A percentile compares a stretch with the other conserved stretches of the same genome.
These are phyloP conservation scores for Cosmia trapezina DNA, from an alignment of 2,888 invertebrate genomes.

Conservation along the genomic window DNA sequence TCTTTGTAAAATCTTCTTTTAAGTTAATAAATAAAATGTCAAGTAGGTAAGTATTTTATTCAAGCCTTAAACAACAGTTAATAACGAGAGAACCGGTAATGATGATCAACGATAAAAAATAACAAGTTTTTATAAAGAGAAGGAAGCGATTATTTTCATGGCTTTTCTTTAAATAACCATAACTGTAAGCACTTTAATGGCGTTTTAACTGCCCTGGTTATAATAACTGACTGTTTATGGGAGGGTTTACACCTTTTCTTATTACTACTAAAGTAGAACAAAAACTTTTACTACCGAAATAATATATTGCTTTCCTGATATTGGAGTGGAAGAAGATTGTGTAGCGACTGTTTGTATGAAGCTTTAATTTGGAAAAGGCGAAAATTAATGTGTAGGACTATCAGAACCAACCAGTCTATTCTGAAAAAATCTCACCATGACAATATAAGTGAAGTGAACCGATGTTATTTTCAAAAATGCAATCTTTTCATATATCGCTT, in stretches of 20 bases:
- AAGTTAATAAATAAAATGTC: neutral
- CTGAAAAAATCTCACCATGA: too few species aligned
- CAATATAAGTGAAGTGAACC: too few species aligned
- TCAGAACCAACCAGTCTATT: too few species aligned
- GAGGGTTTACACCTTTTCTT: slow-evolving; percentile 48
- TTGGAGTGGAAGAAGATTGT: neutral
- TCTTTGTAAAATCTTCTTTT: neutral
- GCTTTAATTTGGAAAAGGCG: neutral
- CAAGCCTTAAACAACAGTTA: slow-evolving; percentile 17
- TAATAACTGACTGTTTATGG: slow-evolving; percentile 60
- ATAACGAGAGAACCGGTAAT: slow-evolving; percentile 22
- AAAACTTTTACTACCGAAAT: slow-evolving; percentile 38
- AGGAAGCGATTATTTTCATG: slow-evolving; percentile 47
- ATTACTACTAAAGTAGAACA: slow-evolving; percentile 39
- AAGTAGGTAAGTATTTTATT: slow-evolving; percentile 6
- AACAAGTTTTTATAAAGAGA: slow-evolving; percentile 36
- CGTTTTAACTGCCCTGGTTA: slow-evolving; percentile 56
- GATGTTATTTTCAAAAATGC: too few species aligned
- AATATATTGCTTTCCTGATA: slow-evolving; percentile 34
- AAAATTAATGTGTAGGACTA: neutral
- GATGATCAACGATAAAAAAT: slow-evolving; percentile 32
- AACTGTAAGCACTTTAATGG: slow-evolving; percentile 52
- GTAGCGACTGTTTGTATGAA: neutral
- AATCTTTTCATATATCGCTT: too few species aligned
- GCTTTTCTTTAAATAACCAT: slow-evolving; percentile 52